Evolutionary conservation across 2,113 vertebrate genomes (phyloP), one percentile per base, ranked within the genome.

Genomic region (Archocentrus centrarchus): DNA sequence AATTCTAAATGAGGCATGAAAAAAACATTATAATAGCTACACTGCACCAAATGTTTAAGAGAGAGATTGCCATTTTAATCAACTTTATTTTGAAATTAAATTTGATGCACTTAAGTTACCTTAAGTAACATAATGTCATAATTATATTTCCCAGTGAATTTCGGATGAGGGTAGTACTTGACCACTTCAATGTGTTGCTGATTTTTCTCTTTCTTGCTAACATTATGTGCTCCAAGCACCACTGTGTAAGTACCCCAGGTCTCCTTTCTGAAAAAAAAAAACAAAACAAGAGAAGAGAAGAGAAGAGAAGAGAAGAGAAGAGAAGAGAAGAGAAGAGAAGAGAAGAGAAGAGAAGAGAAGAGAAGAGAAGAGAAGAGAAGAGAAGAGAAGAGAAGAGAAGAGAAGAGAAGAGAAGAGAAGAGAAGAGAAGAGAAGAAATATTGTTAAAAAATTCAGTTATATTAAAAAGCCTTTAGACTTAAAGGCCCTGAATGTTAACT

Each of bases 111-210:
- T 53, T 82, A 7, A 14, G 15, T 6, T 82, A 94, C 92, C 94
- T 95, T 79, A 1, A 95, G 70, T 20, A 95, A 57, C 94, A 95
- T 94, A 2, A 95, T 91, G 57, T 95, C 95, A 20, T 91, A 60
- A 8, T 57, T 15, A 0, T 0, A 3, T 2, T 58, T 0, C 11
- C 27, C 37, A 0, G 0, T n/a, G 80, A 5, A 94, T 0, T 84
- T 2, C 0, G 82, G 81, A 87, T 95, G 94, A 5, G 0, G 41
- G 37, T 75, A 5, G 59, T 63, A 89, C 9, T 88, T 11, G 8
- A 55, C 77, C 60, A 95, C 95, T 61, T 35, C 0, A 10, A 94
- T 92, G 9, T 1, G 0, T 76, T 96, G 95, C 82, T 94, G 95
- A 70, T 58, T 93, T 24, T 86, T 44, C 86, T 95, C 93, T 5